Evolutionary conservation across 2,888 invertebrate species (phyloP), one percentile per base, ranked within the genome.

Genomic region (Lampropteryx suffumata): DNA sequence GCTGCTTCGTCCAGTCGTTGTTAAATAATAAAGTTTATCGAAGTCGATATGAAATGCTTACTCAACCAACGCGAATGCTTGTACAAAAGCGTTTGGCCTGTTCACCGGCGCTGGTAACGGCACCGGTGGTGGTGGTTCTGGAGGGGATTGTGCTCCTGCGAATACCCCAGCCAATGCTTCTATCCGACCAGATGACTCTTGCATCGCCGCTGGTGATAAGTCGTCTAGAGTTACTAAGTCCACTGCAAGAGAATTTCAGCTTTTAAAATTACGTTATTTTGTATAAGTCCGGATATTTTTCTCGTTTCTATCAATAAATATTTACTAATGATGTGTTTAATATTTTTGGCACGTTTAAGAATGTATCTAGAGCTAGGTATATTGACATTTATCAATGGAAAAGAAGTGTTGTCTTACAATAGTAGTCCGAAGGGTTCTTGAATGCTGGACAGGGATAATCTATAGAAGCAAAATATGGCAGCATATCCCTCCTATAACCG

Each of bases 361-460:
- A n/a, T n/a, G n/a, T n/a, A n/a, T n/a, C n/a, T n/a, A n/a, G n/a
- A n/a, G n/a, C n/a, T n/a, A n/a, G n/a, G n/a, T n/a, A n/a, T n/a
- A n/a, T n/a, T n/a, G n/a, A n/a, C n/a, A n/a, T n/a, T n/a, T n/a
- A n/a, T n/a, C n/a, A n/a, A n/a, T n/a, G n/a, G n/a, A n/a, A n/a
- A n/a, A n/a, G n/a, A n/a, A n/a, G n/a, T n/a, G n/a, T n/a, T n/a
- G n/a, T n/a, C 95, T 94, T 88, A 97, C 96, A 91, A 79, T 98
- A 98, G 79, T 98, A 98, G 89, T 98, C 98, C 0, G 98, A 97
- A 40, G 98, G 98, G 77, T 98, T 98, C 84, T 98, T 98, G 81
- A 96, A 98, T 0, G 97, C 96, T 9, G 98, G 98, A 81, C 98
- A 98, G 1, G 98, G 98, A 87, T 97, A 98, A 72, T 98, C 98